Conservation (phyloP, 2,888 invertebrate genomes). For the Ceratothoa steindachneri region DNA sequence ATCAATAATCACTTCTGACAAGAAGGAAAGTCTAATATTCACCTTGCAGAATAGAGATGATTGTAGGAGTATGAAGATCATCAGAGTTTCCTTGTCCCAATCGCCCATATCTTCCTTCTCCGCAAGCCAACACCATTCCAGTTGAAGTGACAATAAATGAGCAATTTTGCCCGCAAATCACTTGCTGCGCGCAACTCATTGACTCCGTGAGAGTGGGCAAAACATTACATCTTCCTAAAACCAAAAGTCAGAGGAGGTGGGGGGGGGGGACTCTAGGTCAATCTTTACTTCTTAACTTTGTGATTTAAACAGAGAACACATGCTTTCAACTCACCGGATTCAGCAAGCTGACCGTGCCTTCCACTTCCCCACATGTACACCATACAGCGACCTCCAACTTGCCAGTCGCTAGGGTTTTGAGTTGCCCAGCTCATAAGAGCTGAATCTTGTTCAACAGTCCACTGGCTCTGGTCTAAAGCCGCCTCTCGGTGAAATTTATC, state of each 20-base stretch:
- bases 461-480: constrained; percentile 51
- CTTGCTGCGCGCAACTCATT: constrained; percentile 58
- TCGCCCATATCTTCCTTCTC: constrained; percentile 64
- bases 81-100: constrained; percentile 64
- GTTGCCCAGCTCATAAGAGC: constrained; percentile 63
- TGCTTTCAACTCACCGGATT: constrained; percentile 56
- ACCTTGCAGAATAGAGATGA: constrained; percentile 61
- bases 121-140: constrained; percentile 63
- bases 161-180: constrained; percentile 65
- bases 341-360: constrained; percentile 63
- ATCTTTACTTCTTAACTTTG: neutral
- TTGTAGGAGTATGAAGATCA: constrained; percentile 60
- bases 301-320: too few relatives aligned
- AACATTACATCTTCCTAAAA: constrained; percentile 53
- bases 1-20: too few relatives aligned
- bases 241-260: neutral
- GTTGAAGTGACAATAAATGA: constrained; percentile 63
- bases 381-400: constrained; percentile 62
- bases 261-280: neutral
- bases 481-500: constrained; percentile 11
- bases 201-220: constrained; percentile 55
- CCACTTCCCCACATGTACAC: constrained; percentile 63
- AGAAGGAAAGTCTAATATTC: too few relatives aligned
- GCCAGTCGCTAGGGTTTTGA: constrained; percentile 63
- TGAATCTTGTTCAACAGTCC: constrained; percentile 61